Evolutionary conservation across 1,140 invertebrate species (phyloP).

Genomic region (Lepidotrigona ventralis): DNA sequence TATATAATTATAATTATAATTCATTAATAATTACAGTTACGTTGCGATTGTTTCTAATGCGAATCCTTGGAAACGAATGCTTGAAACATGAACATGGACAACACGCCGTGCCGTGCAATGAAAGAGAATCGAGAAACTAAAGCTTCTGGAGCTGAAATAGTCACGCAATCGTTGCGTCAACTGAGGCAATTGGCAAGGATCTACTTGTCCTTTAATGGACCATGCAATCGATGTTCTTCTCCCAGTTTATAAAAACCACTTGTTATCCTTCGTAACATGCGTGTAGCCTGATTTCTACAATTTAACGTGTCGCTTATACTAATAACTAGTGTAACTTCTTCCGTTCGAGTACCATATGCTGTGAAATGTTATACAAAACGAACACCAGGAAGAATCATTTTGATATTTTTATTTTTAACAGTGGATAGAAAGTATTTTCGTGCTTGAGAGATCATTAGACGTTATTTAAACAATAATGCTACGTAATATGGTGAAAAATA

Average conservation of each 20-base stretch:
- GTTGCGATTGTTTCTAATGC: background rate
- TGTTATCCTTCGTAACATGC: background rate
- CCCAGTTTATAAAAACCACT: background rate
- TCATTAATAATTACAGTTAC: background rate
- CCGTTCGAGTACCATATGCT: too few relatives aligned
- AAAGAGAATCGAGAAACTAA: background rate
- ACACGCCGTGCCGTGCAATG: background rate
- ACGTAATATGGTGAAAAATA: background rate
- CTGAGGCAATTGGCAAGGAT: background rate
- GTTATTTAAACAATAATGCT: background rate
- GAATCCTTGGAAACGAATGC: background rate
- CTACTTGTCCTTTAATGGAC: conserved; percentile 25
- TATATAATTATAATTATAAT: too few relatives aligned
- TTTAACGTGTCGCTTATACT: too few relatives aligned
- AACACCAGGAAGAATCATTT: background rate
- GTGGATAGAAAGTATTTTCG: background rate
- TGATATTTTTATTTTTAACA: background rate
- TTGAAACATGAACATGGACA: background rate
- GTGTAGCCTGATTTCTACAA: too few relatives aligned
- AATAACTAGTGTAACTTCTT: too few relatives aligned
- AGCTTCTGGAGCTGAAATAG: background rate
- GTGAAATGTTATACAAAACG: background rate
- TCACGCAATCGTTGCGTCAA: background rate
- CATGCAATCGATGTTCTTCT: background rate
- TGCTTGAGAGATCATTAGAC: background rate